Conservation (phyloP, 2,888 invertebrate genomes). For the Ellobium chinense region DNA sequence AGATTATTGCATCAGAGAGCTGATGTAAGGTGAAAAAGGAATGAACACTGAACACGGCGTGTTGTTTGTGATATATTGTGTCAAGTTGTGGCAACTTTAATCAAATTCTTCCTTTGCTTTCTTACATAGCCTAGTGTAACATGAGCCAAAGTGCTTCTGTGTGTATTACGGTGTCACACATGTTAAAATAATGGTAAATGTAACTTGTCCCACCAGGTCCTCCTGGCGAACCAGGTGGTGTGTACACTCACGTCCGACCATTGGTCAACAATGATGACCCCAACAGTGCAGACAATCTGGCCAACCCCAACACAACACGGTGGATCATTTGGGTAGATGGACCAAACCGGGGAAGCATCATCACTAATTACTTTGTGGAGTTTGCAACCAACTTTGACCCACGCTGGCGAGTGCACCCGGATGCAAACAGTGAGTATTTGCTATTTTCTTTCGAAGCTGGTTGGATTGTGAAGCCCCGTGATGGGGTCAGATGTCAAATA, state of each 20-base stretch:
- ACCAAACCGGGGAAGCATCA: slow-evolving; percentile 89
- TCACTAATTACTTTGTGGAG: slow-evolving; percentile 88
- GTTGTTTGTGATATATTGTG: too few relatives aligned
- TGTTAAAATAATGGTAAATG: background rate
- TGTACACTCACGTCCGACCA: slow-evolving; percentile 88
- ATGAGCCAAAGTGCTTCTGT: too few relatives aligned
- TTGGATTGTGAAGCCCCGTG: too few relatives aligned
- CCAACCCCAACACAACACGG: slow-evolving; percentile 83
- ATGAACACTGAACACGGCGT: too few relatives aligned
- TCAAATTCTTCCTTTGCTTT: too few relatives aligned
- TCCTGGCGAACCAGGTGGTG: slow-evolving; percentile 92
- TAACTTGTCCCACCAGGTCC: slow-evolving; percentile 83
- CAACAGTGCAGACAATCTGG: background rate
- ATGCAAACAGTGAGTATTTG: slow-evolving; percentile 41
- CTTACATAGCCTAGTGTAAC: too few relatives aligned
- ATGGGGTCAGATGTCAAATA: too few relatives aligned
- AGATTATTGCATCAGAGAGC: too few relatives aligned
- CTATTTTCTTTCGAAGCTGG: too few relatives aligned
- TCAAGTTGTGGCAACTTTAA: too few relatives aligned
- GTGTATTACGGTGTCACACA: too few relatives aligned
- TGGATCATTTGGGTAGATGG: slow-evolving; percentile 81
- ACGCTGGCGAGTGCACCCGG: slow-evolving; percentile 54
- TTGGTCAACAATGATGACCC: slow-evolving; percentile 82
- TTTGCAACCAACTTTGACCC: slow-evolving; percentile 59
- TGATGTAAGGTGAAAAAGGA: too few relatives aligned